A percentile compares a stretch with the other conserved stretches of the same genome.
Evolutionary conservation across 1,140 invertebrate species (phyloP).

Genomic region (Antheraea pernyi): DNA sequence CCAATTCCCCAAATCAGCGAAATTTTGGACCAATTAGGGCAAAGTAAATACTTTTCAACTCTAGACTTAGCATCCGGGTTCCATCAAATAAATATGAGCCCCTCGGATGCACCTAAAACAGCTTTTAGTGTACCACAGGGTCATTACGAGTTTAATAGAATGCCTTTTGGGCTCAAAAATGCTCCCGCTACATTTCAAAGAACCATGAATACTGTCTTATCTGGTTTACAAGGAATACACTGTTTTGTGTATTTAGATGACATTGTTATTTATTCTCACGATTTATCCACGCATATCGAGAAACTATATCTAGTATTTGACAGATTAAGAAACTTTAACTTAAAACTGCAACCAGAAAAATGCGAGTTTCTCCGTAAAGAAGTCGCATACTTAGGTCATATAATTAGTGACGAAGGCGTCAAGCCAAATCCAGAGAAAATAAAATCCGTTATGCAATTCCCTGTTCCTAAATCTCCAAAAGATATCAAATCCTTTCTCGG

Average conservation of each 20-base stretch:
- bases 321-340: no score
- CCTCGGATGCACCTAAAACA: conserved; percentile 32
- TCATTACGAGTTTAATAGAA: conserved; percentile 42
- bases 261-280: conserved; percentile 38
- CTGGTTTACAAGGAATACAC: conserved; percentile 29
- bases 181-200: conserved; percentile 16
- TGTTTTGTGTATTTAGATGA: conserved; percentile 49
- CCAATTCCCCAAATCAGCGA: no score
- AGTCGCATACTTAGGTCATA: conserved; percentile 45
- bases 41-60: conserved; percentile 26
- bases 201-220: conserved; percentile 12
- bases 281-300: no score
- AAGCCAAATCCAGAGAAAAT: no score
- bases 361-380: conserved; percentile 20
- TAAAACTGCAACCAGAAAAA: conserved; percentile 24
- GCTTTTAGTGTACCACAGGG: conserved; percentile 40
- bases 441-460: no score
- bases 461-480: no score
- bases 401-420: no score
- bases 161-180: conserved; percentile 41
- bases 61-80: conserved; percentile 75
- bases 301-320: no score
- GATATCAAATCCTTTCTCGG: no score
- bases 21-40: conserved; percentile 73
- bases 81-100: conserved; percentile 41